Conservation (phyloP, 2,113 vertebrate genomes). For the Periophthalmus modestus region DNA sequence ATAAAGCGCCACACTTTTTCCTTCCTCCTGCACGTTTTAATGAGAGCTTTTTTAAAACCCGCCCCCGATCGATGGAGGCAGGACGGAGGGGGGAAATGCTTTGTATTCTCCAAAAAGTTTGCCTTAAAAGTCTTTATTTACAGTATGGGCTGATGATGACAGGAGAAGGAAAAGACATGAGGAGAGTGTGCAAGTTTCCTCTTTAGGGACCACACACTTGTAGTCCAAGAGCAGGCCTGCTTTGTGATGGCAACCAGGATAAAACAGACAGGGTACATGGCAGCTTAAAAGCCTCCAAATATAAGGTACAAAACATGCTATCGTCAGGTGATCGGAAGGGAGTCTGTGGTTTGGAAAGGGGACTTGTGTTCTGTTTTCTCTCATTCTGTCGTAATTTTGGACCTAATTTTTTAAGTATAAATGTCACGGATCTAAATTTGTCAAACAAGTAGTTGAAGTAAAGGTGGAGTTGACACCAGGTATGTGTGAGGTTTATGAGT, state of each 20-base stretch:
- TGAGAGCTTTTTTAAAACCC: constrained; percentile 47
- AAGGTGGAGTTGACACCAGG: not conserved
- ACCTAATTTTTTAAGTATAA: constrained; percentile 7
- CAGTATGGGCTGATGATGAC: constrained; percentile 60
- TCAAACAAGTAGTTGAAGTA: not conserved
- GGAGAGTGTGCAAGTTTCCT: constrained; percentile 60
- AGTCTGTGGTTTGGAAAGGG: constrained; percentile 29
- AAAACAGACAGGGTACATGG: constrained; percentile 55
- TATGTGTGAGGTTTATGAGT: not conserved
- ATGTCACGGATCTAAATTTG: not conserved
- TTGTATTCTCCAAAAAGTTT: constrained; percentile 63
- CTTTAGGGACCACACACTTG: constrained; percentile 53
- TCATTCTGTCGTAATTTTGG: constrained; percentile 13
- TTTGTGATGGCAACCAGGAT: constrained; percentile 73
- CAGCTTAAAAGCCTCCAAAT: constrained; percentile 73
- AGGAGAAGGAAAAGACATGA: constrained; percentile 39
- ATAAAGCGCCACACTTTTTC: constrained; percentile 63
- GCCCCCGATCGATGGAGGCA: constrained; percentile 39
- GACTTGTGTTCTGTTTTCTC: constrained; percentile 49
- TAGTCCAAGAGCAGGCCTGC: constrained; percentile 42
- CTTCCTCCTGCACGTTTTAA: constrained; percentile 54
- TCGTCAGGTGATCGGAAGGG: not conserved
- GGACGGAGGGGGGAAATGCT: constrained; percentile 25
- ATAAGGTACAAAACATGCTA: constrained; percentile 50
- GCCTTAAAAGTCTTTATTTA: constrained; percentile 77